A percentile compares a stretch with the other conserved stretches of the same genome.
Evolutionary conservation across 2,888 invertebrate species (phyloP).

Genomic region (Caenorhabditis plicata): DNA sequence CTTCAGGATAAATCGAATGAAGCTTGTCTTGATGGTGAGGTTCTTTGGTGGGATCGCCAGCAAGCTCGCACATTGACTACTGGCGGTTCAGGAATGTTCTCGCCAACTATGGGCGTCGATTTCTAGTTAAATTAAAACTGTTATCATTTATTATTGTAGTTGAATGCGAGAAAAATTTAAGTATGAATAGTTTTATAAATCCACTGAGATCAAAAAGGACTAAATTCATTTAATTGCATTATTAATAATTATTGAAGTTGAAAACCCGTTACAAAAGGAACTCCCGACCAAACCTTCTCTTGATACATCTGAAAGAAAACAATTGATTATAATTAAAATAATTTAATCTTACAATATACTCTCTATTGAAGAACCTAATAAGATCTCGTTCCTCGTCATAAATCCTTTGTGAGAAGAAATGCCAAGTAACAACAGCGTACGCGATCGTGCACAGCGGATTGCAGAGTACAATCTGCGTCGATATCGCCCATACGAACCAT

Average conservation of each 20-base stretch:
- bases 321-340: neutral
- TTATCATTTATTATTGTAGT: no score
- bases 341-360: conserved; percentile 72
- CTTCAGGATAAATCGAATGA: conserved; percentile 54
- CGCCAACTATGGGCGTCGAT: conserved; percentile 58
- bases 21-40: conserved; percentile 57
- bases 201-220: no score
- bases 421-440: conserved; percentile 84
- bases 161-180: no score
- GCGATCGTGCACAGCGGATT: conserved; percentile 85
- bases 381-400: conserved; percentile 68
- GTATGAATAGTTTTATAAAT: no score
- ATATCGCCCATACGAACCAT: conserved; percentile 98
- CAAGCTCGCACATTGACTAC: conserved; percentile 49
- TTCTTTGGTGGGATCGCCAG: conserved; percentile 65
- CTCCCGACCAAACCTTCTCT: conserved; percentile 77
- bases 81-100: conserved; percentile 56
- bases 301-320: conserved; percentile 74
- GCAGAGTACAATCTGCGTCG: conserved; percentile 86
- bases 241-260: conserved; percentile 11
- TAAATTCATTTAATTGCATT: no score
- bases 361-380: conserved; percentile 85
- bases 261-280: conserved; percentile 82
- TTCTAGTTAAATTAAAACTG: no score
- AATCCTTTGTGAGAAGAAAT: conserved; percentile 86